Base-by-base conservation (phyloP, 2,888 invertebrate genomes). In the Eugnorisma glareosa region DNA sequence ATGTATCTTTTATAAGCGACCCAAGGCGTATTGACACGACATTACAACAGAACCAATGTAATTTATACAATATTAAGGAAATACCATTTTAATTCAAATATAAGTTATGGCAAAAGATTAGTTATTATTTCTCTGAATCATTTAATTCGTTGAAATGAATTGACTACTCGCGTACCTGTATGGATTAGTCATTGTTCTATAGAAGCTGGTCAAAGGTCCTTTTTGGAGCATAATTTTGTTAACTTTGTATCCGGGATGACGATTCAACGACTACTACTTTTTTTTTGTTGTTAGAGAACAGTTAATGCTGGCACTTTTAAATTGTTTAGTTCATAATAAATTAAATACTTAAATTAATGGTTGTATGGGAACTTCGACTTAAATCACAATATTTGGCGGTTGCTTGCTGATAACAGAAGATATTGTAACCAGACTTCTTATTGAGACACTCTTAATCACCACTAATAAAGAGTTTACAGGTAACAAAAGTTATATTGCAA, bases 1-100 rank as follows among this genome's bases (percentile, higher is more conserved):
- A 85, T 87, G 88, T 88, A 89, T 83, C 83, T 87, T 90, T 89
- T 89, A 85, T 89, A 82, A 68, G 76, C 67, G 81, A 75, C 70
- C 75, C 67, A 72, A 76, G 63, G 76, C 76, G 79, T 88, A 89
- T 89, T 87, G 89, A 91, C 90, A 86, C 75, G 85, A 40, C 66
- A 87, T 89, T 90, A 89, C 85, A 89, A 83, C 84, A 84, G 51
- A 59, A 43, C 61, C 72, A 77, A 74, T 84, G 88, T 89, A 87
- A 86, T 90, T 88, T 89, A 87, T 88, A 82, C 79, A 83, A 81
- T 89, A 89, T 87, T 81, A 80, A 77, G 84, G 78, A 89, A 85
- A 79, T 76, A 63, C 31, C 11, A 68, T 66, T 77, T 48, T 73
- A 70, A 67, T 72, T 48, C 11, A 71, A 71, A 71, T 6, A 45